Conservation (phyloP, 2,888 invertebrate species). For the Pomacea canaliculata region DNA sequence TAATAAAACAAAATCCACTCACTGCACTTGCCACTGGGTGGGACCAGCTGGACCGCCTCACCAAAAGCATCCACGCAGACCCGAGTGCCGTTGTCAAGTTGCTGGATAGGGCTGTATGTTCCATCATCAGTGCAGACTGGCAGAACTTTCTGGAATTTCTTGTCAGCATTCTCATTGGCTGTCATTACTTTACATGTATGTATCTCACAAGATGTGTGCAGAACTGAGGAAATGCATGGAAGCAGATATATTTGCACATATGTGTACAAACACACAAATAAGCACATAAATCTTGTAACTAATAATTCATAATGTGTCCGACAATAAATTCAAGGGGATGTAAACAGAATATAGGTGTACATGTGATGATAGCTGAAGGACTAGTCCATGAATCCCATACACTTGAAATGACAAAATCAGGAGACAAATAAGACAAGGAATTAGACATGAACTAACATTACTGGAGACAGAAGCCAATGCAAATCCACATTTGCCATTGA, state of each 20-base stretch:
- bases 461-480: too few relatives aligned
- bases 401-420: too few relatives aligned
- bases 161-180: conserved; percentile 6
- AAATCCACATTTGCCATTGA: too few relatives aligned
- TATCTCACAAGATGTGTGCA: conserved; percentile 18
- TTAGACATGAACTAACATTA: too few relatives aligned
- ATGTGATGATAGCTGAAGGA: too few relatives aligned
- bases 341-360: too few relatives aligned
- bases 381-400: too few relatives aligned
- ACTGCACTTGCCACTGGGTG: neutral
- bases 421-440: too few relatives aligned
- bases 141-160: neutral
- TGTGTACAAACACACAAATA: too few relatives aligned
- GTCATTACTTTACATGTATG: conserved; percentile 9
- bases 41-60: neutral
- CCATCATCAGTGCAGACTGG: conserved; percentile 10
- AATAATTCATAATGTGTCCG: too few relatives aligned
- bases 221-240: conserved; percentile 9
- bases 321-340: too few relatives aligned
- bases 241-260: neutral
- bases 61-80: conserved; percentile 30
- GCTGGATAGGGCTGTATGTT: conserved; percentile 20
- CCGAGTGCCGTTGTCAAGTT: neutral
- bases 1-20: neutral
- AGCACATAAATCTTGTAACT: too few relatives aligned